A percentile compares a stretch with the other conserved stretches of the same genome.
phyloP scores from a whole-genome alignment of 2,113 vertebrate species.

The Seriola aureovittata region DNA sequence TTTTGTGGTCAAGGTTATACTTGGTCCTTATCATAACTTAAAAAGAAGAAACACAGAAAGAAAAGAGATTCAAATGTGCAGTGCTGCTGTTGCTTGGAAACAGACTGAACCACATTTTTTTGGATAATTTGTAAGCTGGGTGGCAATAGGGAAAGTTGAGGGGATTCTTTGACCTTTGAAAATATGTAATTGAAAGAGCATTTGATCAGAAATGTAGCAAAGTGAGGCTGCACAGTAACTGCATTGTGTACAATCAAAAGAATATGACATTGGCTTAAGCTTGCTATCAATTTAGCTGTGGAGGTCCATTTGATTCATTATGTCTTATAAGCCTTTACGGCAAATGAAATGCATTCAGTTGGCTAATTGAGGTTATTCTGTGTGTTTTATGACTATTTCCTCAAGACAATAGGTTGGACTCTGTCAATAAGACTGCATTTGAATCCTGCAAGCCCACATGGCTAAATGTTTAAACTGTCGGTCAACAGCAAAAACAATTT shows the following conservation, averaged over 20 bases:
- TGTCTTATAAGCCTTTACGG: conserved; percentile 55
- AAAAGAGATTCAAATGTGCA: conserved; percentile 63
- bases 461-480: conserved; percentile 3
- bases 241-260: conserved; percentile 54
- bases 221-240: conserved; percentile 49
- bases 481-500: conserved; percentile 35
- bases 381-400: conserved; percentile 43
- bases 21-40: conserved; percentile 42
- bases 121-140: conserved; percentile 72
- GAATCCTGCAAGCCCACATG: conserved; percentile 13
- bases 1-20: conserved; percentile 51
- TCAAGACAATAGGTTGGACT: conserved; percentile 44
- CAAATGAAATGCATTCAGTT: conserved; percentile 67
- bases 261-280: conserved; percentile 53
- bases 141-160: conserved; percentile 78
- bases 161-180: conserved; percentile 73
- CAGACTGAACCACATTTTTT: conserved; percentile 71
- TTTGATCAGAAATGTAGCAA: conserved; percentile 71
- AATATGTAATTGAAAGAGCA: conserved; percentile 71
- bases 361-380: conserved; percentile 71
- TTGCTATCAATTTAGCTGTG: conserved; percentile 53
- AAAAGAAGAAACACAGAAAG: conserved; percentile 41
- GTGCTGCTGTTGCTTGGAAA: conserved; percentile 78
- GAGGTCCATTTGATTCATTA: conserved; percentile 64
- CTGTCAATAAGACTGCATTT: conserved; percentile 26